Evolutionary conservation across 2,888 invertebrate genomes (phyloP), one percentile per base, ranked within the genome.

Genomic region (Noctuana brunneofusca): DNA sequence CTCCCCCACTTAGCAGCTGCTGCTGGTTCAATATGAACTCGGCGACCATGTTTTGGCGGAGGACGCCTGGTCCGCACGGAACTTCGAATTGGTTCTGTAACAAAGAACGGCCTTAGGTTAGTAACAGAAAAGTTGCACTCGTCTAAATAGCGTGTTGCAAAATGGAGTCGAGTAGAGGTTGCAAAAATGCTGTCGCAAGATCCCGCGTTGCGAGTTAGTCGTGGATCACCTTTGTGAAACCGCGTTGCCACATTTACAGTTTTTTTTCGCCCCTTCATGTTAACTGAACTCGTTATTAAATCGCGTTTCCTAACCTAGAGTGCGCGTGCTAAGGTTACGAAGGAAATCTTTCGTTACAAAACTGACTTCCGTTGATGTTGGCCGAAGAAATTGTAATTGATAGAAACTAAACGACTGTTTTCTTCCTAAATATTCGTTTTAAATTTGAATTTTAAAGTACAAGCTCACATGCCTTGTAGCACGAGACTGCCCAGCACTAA

Each of bases 31-130:
- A 92, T 80, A 96, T 95, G 87, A 96, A 95, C 93, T 96, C 96
- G 87, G 96, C 96, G 89, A 96, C 96, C 95, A 96, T 96, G 93
- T 95, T 96, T 92, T 94, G 95, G 88, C 94, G 94, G 89, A 89
- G 89, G 75, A 79, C 78, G 72, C 78, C 79, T 60, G 83, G 89
- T 81, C 92, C 92, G 92, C 89, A 85, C 84, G 84, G 82, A 79
- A 88, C 87, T 72, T 88, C 87, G 73, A 74, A 76, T 84, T 87
- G 84, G 79, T 81, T 87, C 92, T 92, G 89, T 66, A 92, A 92
- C 88, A 87, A 43, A 92, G 68, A 71, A 74, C 20, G 71, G 81
- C 60, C 49, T 76, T 71, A 83, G 78, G 76, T 89, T 75, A 89
- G 75, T 66, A 64, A 54, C 67, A 68, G 60, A 60, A 60, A 68